These are phyloP conservation scores for Poeciliopsis infans DNA, from an alignment of 2,797 vertebrate genomes.

Conservation along the genomic window DNA sequence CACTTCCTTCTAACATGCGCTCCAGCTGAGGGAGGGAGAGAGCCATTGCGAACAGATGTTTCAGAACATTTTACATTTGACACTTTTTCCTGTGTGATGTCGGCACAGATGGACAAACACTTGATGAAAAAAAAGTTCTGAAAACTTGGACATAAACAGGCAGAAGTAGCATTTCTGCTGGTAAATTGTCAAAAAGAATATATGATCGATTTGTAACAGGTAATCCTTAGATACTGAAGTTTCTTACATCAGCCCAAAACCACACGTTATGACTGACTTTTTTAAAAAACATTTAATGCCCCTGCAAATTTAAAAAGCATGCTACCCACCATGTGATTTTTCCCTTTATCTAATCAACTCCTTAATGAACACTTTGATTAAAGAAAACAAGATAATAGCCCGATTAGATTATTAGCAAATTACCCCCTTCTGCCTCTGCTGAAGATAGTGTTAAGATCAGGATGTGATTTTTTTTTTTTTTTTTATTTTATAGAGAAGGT, in stretches of 20 bases:
- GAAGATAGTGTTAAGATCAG: conserved; percentile 23
- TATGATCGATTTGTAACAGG: neutral
- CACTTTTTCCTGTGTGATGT: neutral
- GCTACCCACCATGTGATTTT: neutral
- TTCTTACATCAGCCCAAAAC: neutral
- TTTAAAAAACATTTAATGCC: neutral
- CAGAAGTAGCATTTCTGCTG: neutral
- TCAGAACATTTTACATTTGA: conserved; percentile 15
- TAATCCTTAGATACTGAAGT: neutral
- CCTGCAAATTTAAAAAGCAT: neutral
- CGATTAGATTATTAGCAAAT: neutral
- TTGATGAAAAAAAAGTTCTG: neutral
- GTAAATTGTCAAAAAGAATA: neutral
- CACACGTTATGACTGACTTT: neutral
- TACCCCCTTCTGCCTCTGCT: conserved; percentile 1
- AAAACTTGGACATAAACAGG: neutral
- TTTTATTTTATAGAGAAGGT: neutral
- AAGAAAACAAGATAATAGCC: neutral
- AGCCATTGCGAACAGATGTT: conserved; percentile 35
- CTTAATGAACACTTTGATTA: neutral
- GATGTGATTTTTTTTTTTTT: neutral
- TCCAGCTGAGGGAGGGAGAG: conserved; percentile 83
- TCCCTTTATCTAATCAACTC: neutral
- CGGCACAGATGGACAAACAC: conserved; percentile 11
- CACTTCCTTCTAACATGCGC: conserved; percentile 92